These are phyloP conservation scores for Thunnus maccoyii DNA, from an alignment of 2,113 vertebrate species.

Conservation along the genomic window DNA sequence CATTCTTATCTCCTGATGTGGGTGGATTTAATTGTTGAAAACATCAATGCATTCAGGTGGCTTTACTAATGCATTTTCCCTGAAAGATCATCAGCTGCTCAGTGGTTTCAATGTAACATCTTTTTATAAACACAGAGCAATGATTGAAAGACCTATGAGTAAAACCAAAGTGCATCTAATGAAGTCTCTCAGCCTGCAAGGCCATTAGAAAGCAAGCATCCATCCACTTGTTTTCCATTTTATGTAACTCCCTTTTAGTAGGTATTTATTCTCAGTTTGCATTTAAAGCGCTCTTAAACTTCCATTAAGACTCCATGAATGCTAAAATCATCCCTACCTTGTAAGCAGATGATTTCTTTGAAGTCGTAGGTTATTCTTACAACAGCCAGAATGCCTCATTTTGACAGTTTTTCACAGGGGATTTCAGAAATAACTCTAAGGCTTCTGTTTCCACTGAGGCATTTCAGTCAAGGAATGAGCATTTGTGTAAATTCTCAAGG, in stretches of 20 bases:
- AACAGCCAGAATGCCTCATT: not conserved
- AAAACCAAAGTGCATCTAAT: slow-evolving; percentile 43
- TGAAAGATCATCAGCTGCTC: not conserved
- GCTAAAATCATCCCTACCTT: not conserved
- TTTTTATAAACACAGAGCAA: slow-evolving; percentile 12
- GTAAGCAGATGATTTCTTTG: not conserved
- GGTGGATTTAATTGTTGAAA: slow-evolving; percentile 10
- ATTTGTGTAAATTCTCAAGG: not conserved
- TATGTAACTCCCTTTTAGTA: slow-evolving; percentile 22
- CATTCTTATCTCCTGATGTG: not conserved
- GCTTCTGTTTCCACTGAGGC: not conserved
- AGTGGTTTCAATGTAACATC: slow-evolving; percentile 9
- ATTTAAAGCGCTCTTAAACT: slow-evolving; percentile 33
- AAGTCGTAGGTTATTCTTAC: not conserved
- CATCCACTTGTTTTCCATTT: slow-evolving; percentile 42
- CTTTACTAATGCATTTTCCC: slow-evolving; percentile 9
- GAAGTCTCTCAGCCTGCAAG: slow-evolving; percentile 34
- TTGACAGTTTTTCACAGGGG: too few species aligned
- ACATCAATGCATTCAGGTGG: not conserved
- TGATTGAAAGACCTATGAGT: slow-evolving; percentile 26
- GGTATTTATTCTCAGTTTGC: slow-evolving; percentile 27
- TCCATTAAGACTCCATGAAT: slow-evolving; percentile 33
- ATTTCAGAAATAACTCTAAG: too few species aligned
- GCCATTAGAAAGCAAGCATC: slow-evolving; percentile 53
- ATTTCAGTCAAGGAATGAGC: not conserved